Evolutionary conservation across 1,140 invertebrate genomes (phyloP).

Genomic region (Dreissena rostriformis): DNA sequence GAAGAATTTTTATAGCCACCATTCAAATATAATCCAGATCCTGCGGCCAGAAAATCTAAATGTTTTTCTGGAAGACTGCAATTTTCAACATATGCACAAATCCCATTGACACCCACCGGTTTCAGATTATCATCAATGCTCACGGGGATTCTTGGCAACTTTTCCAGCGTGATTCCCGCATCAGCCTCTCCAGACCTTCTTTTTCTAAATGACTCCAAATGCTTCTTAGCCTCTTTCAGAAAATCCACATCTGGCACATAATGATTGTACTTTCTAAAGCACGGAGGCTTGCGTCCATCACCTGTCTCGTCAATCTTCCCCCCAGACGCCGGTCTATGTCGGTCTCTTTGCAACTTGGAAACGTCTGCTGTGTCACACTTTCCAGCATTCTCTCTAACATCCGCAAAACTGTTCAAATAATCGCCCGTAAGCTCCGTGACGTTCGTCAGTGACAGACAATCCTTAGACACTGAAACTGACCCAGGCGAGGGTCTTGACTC

Average conservation of each 20-base stretch:
- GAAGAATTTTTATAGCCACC: too few relatives aligned
- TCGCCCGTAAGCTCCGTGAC: conserved; percentile 50
- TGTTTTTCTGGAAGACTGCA: too few relatives aligned
- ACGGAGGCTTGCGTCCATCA: conserved; percentile 44
- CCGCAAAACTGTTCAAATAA: conserved; percentile 43
- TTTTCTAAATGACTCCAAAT: conserved; percentile 16
- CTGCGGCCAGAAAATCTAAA: too few relatives aligned
- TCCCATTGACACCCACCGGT: too few relatives aligned
- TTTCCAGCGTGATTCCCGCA: conserved; percentile 8
- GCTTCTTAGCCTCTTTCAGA: conserved; percentile 40
- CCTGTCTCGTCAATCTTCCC: conserved; percentile 46
- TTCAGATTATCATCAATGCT: too few relatives aligned
- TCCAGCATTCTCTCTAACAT: conserved; percentile 3
- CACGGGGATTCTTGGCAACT: background rate
- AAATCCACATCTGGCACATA: conserved; percentile 7
- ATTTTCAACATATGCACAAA: too few relatives aligned
- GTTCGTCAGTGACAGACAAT: conserved; percentile 41
- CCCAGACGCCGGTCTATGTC: background rate
- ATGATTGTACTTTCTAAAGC: conserved; percentile 10
- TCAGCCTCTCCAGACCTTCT: conserved; percentile 15
- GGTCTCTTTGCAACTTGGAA: conserved; percentile 19
- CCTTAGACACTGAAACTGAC: conserved; percentile 29
- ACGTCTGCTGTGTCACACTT: conserved; percentile 36
- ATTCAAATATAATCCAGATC: too few relatives aligned
- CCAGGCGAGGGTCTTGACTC: conserved; percentile 10